These are phyloP conservation scores for Neoscelio sp. DNA, from an alignment of 2,888 invertebrate species.

Conservation along the genomic window DNA sequence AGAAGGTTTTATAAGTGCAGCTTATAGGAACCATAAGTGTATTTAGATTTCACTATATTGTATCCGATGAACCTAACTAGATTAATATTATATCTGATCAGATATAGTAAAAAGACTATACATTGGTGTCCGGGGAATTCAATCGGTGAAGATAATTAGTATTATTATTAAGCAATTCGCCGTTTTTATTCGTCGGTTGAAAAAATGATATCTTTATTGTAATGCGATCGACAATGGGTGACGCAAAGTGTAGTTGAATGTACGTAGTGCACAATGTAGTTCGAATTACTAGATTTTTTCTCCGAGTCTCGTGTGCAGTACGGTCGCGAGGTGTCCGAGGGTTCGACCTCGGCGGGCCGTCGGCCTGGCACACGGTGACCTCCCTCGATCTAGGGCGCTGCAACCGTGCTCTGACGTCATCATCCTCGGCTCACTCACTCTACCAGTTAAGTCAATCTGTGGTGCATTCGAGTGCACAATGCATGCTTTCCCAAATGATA, in stretches of 20 bases:
- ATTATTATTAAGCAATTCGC: too few species aligned
- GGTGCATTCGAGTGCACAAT: conserved; percentile 74
- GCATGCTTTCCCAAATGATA: conserved; percentile 72
- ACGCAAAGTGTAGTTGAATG: conserved; percentile 57
- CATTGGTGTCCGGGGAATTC: too few species aligned
- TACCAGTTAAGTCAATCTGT: conserved; percentile 75
- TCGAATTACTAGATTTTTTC: conserved; percentile 62
- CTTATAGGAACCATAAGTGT: too few species aligned
- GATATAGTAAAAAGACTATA: too few species aligned
- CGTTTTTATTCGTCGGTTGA: too few species aligned
- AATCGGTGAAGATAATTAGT: too few species aligned
- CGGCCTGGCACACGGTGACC: conserved; percentile 83
- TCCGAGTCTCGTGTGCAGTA: conserved; percentile 64
- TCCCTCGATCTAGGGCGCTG: conserved; percentile 83
- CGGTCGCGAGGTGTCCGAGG: conserved; percentile 76
- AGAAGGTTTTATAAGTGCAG: too few species aligned
- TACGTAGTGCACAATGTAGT: conserved; percentile 54
- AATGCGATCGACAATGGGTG: conserved; percentile 45
- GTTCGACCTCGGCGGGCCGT: conserved; percentile 83
- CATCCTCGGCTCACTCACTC: conserved; percentile 75
- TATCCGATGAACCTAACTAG: too few species aligned
- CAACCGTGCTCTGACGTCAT: conserved; percentile 82
- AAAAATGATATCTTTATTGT: conserved; percentile 38
- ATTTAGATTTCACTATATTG: too few species aligned
- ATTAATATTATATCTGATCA: too few species aligned